Percentiles rank a stretch among this genome's conserved stretches.
These are phyloP conservation scores for Dynastes tityus DNA, from an alignment of 2,888 invertebrate genomes.

Conservation along the genomic window DNA sequence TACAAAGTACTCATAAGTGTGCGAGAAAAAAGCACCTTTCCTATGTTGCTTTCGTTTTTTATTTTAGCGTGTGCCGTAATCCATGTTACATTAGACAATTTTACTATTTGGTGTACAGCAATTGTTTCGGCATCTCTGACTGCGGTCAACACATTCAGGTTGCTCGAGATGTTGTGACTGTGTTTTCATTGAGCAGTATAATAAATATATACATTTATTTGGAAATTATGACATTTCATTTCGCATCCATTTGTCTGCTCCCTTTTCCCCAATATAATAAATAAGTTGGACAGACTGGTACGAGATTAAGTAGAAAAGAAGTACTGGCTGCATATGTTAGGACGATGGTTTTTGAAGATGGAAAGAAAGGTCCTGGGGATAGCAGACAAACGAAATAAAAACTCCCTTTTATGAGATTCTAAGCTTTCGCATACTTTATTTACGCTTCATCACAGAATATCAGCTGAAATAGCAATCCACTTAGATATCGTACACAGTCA, in stretches of 20 bases:
- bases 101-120: conserved; percentile 73
- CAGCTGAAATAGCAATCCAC: no score
- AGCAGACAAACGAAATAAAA: no score
- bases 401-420: no score
- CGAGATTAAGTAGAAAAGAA: no score
- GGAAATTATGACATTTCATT: conserved; percentile 64
- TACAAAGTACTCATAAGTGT: conserved; percentile 71
- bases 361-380: no score
- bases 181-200: conserved; percentile 81
- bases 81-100: conserved; percentile 73
- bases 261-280: not conserved
- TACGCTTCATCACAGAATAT: no score
- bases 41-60: conserved; percentile 68
- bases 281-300: not conserved
- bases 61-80: conserved; percentile 71
- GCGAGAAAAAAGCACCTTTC: conserved; percentile 66
- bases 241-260: not conserved
- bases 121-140: conserved; percentile 68
- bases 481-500: no score
- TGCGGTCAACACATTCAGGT: conserved; percentile 59
- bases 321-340: no score
- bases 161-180: conserved; percentile 71
- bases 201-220: conserved; percentile 86
- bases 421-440: no score
- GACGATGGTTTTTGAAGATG: no score